A percentile compares a stretch with the other conserved stretches of the same genome.
Conservation (phyloP, 2,888 invertebrate species). For the Muschampia plurimacula region DNA sequence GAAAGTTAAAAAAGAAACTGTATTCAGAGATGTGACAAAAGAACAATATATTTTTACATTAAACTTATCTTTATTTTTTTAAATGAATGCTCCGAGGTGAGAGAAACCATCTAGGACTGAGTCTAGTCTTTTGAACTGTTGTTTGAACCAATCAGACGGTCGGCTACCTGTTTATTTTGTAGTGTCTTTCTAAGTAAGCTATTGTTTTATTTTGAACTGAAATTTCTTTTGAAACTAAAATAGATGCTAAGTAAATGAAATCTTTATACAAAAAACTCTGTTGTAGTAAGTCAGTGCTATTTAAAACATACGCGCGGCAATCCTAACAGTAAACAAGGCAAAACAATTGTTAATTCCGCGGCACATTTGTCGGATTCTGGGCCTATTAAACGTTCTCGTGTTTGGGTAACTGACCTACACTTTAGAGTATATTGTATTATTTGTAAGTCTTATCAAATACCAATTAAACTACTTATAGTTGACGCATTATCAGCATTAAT, state of each 20-base stretch:
- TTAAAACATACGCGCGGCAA: not conserved
- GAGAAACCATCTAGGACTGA: conserved; percentile 5
- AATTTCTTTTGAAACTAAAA: conserved; percentile 4
- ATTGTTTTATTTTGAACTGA: not conserved
- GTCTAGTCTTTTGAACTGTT: conserved; percentile 31
- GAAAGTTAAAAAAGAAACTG: not conserved
- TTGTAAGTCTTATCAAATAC: conserved; percentile 17
- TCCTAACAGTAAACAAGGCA: not conserved
- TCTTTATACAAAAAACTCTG: not conserved
- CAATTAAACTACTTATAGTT: not conserved
- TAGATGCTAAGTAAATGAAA: not conserved
- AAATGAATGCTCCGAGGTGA: conserved; percentile 1
- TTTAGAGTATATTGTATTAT: not conserved
- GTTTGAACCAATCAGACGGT: conserved; percentile 26
- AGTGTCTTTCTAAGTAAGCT: conserved; percentile 2
- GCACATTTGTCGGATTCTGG: not conserved
- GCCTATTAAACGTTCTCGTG: not conserved
- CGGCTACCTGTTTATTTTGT: conserved; percentile 31
- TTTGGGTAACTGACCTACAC: conserved; percentile 18
- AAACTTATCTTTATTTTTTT: not conserved
- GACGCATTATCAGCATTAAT: not conserved
- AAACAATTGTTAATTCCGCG: not conserved
- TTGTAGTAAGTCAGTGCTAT: not conserved
- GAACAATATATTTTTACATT: not conserved
- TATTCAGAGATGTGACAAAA: not conserved